Conservation (phyloP, 1,140 invertebrate species). For the Anagrus nilaparvatae region DNA sequence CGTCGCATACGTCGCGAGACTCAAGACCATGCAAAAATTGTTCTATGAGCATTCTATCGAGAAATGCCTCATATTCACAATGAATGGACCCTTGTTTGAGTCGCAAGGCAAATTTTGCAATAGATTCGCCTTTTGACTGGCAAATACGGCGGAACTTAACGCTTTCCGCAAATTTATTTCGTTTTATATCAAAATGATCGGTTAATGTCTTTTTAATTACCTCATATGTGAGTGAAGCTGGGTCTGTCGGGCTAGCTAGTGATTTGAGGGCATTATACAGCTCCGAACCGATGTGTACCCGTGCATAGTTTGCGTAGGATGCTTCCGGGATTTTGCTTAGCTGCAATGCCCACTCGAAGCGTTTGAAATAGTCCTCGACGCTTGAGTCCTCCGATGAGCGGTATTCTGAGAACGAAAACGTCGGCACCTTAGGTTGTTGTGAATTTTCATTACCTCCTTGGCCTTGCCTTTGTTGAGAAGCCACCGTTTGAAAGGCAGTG, state of each 20-base stretch:
- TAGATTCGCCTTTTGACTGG: slow-evolving; percentile 13
- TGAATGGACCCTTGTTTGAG: slow-evolving; percentile 16
- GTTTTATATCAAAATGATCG: slow-evolving; percentile 17
- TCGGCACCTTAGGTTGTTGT: slow-evolving; percentile 2
- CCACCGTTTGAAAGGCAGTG: no score
- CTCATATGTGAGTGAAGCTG: slow-evolving; percentile 10
- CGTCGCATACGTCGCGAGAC: slow-evolving; percentile 13
- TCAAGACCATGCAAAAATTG: slow-evolving; percentile 17
- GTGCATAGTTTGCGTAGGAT: slow-evolving; percentile 17
- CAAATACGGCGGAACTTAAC: slow-evolving; percentile 14
- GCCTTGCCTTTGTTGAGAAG: no score
- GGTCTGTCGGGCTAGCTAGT: slow-evolving; percentile 12
- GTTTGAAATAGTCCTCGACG: slow-evolving; percentile 20
- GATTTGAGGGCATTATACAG: slow-evolving; percentile 20
- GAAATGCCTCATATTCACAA: slow-evolving; percentile 19
- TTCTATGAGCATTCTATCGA: slow-evolving; percentile 22
- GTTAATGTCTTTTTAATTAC: slow-evolving; percentile 12
- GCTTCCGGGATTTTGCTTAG: slow-evolving; percentile 15
- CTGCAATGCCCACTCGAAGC: slow-evolving; percentile 17
- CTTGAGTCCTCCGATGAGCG: slow-evolving; percentile 9
- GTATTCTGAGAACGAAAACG: slow-evolving; percentile 5
- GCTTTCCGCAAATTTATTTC: slow-evolving; percentile 21
- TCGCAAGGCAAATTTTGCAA: slow-evolving; percentile 13
- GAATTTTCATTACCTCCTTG: no score
- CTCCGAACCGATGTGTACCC: slow-evolving; percentile 17